Conservation (phyloP, 2,797 vertebrate species). For the Argentina silus region DNA sequence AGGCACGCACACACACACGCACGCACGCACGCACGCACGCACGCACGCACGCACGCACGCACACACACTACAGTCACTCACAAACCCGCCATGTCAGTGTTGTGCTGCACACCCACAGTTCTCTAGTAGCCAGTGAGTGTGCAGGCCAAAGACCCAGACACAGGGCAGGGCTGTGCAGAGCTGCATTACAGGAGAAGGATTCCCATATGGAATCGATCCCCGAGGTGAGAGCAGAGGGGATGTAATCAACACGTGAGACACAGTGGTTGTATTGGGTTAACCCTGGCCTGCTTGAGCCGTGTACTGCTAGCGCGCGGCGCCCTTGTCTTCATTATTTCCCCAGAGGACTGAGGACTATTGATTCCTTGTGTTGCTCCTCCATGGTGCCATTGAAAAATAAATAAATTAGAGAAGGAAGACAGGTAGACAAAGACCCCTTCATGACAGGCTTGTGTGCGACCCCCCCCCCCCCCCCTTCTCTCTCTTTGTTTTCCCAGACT, state of each 20-base stretch:
- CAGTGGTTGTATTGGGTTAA: conserved; percentile 15
- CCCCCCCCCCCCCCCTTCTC: conserved; percentile 16
- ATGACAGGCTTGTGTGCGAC: conserved; percentile 11
- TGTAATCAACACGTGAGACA: conserved; percentile 24
- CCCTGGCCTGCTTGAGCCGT: background rate
- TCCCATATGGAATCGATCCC: background rate
- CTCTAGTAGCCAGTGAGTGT: too few species aligned
- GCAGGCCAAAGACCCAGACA: too few species aligned
- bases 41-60: background rate
- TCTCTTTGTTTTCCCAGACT: conserved; percentile 33
- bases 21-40: background rate
- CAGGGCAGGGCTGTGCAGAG: background rate
- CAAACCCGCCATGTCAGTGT: too few species aligned
- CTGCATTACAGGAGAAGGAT: background rate
- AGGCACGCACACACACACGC: background rate
- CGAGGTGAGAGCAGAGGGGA: conserved; percentile 20
- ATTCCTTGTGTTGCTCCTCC: conserved; percentile 46
- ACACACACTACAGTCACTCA: background rate
- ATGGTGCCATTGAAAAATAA: conserved; percentile 45
- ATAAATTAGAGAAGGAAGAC: conserved; percentile 44
- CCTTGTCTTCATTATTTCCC: conserved; percentile 42
- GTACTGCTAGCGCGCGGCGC: background rate
- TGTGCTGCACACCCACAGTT: too few species aligned
- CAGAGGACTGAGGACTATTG: conserved; percentile 43
- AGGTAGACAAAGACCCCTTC: conserved; percentile 45